Conservation (phyloP, 2,888 invertebrate genomes). For the Cephus spinipes region DNA sequence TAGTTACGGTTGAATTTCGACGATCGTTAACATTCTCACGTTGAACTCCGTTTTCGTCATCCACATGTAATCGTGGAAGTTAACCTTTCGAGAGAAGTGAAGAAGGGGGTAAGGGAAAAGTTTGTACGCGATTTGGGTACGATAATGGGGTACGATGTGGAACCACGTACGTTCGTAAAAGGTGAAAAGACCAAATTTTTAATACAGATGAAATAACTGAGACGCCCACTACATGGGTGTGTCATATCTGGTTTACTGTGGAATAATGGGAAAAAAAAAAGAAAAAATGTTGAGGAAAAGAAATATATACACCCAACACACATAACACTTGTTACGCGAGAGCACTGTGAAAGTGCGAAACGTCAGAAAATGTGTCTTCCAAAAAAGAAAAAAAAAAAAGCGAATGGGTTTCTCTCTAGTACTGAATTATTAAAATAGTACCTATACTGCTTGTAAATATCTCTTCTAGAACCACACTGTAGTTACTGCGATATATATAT, state of each 20-base stretch:
- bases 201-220: too few species aligned
- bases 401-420: conserved; percentile 40
- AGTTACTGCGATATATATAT: conserved; percentile 45
- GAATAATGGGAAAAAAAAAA: conserved; percentile 2
- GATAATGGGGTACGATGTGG: background rate
- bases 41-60: conserved; percentile 54
- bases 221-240: too few species aligned
- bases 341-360: conserved; percentile 18
- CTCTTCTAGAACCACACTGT: conserved; percentile 50
- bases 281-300: conserved; percentile 20
- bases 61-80: conserved; percentile 59
- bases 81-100: background rate
- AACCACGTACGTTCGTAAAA: conserved; percentile 14
- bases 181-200: conserved; percentile 8
- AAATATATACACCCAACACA: conserved; percentile 18
- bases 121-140: background rate
- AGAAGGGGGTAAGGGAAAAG: background rate
- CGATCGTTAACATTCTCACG: conserved; percentile 18
- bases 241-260: too few species aligned
- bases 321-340: conserved; percentile 2
- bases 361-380: conserved; percentile 88
- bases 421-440: conserved; percentile 27
- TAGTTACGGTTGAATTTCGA: background rate
- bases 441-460: conserved; percentile 65
- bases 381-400: conserved; percentile 71